These are phyloP conservation scores for Phthorimaea operculella DNA, from an alignment of 1,140 invertebrate species.

Conservation along the genomic window DNA sequence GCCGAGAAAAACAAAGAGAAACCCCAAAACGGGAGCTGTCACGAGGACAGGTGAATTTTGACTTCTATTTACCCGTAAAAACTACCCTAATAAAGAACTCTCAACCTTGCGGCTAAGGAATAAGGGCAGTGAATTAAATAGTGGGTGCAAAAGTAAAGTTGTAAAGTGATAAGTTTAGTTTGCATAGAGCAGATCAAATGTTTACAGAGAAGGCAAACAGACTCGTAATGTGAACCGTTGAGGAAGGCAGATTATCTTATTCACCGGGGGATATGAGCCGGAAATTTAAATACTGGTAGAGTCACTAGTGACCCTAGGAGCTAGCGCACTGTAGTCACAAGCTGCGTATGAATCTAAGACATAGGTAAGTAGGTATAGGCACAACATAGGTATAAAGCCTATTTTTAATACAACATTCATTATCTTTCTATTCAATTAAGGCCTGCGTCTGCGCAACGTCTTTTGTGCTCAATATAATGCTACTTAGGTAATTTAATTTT, in stretches of 20 bases:
- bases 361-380: too few species aligned
- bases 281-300: constrained; percentile 18
- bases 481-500: too few species aligned
- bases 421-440: too few species aligned
- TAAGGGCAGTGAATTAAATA: not conserved
- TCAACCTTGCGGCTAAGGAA: too few species aligned
- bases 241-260: constrained; percentile 37
- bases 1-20: constrained; percentile 38
- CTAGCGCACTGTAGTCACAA: too few species aligned
- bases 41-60: constrained; percentile 29
- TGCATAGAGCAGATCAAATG: constrained; percentile 11
- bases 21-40: constrained; percentile 47
- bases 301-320: constrained; percentile 10
- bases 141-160: constrained; percentile 16
- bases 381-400: too few species aligned
- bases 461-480: too few species aligned
- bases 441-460: too few species aligned
- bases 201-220: constrained; percentile 29
- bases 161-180: constrained; percentile 30
- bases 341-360: too few species aligned
- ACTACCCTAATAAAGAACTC: not conserved
- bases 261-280: constrained; percentile 25
- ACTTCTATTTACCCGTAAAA: constrained; percentile 7
- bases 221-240: constrained; percentile 36
- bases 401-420: too few species aligned